Evolutionary conservation across 2,797 vertebrate species (phyloP).

Genomic region (Mormyrus proboscirostris): DNA sequence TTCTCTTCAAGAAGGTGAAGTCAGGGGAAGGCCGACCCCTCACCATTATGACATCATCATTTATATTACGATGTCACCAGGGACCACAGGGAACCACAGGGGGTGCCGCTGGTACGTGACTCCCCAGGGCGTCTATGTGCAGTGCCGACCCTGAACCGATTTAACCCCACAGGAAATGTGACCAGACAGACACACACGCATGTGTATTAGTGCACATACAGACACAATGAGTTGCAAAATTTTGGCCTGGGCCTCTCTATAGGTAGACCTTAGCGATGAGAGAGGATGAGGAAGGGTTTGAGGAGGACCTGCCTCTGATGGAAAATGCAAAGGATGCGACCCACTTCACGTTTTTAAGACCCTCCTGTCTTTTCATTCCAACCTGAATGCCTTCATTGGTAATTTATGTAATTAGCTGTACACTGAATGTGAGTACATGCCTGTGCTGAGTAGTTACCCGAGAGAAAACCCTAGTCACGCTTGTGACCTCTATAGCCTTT

Average conservation of each 20-base stretch:
- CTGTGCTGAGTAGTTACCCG: background rate
- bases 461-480: background rate
- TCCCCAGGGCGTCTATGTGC: background rate
- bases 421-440: background rate
- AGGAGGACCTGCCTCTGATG: background rate
- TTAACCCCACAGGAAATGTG: background rate
- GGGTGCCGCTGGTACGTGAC: background rate
- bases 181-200: background rate
- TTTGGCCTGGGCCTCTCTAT: background rate
- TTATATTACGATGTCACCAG: background rate
- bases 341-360: background rate
- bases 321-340: background rate
- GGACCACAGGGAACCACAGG: background rate
- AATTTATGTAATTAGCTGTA: background rate
- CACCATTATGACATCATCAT: background rate
- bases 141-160: background rate
- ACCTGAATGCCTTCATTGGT: background rate
- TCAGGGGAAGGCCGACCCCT: background rate
- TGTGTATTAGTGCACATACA: background rate
- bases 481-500: background rate
- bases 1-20: background rate
- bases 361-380: background rate
- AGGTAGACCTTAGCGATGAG: background rate
- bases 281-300: background rate
- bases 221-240: background rate